Conservation (phyloP, 2,797 vertebrate genomes). For the Enteromius treurensis region DNA sequence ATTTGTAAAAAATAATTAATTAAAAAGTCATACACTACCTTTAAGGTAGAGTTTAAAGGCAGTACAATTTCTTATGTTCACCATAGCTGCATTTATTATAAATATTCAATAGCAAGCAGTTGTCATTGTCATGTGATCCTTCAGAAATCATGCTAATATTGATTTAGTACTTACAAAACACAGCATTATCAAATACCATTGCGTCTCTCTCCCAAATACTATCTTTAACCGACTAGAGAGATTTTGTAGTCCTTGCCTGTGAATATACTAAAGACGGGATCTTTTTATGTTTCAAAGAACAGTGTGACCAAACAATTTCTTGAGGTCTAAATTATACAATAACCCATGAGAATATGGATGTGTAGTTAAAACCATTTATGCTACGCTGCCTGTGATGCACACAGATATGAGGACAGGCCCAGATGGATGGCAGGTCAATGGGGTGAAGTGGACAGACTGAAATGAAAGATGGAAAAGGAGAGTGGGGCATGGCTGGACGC, state of each 20-base stretch:
- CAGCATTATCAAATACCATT: not conserved
- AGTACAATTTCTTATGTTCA: not conserved
- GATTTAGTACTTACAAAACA: not conserved
- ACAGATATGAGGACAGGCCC: slow-evolving; percentile 50
- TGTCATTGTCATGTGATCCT: not conserved
- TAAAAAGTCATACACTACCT: no score
- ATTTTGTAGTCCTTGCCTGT: no score
- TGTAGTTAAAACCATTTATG: slow-evolving; percentile 37
- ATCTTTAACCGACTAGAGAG: no score
- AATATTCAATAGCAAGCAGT: not conserved
- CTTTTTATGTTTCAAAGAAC: not conserved
- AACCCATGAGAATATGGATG: not conserved
- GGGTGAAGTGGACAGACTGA: slow-evolving; percentile 41
- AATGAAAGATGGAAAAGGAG: slow-evolving; percentile 39
- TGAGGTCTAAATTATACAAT: no score
- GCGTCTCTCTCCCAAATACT: not conserved
- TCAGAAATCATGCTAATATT: not conserved
- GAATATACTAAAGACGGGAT: not conserved
- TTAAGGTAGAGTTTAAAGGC: not conserved
- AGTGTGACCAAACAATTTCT: not conserved
- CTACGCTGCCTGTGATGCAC: slow-evolving; percentile 32
- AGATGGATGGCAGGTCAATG: slow-evolving; percentile 46
- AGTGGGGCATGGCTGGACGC: slow-evolving; percentile 31
- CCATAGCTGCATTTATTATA: not conserved
- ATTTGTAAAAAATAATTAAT: slow-evolving; percentile 3